These are phyloP conservation scores for Leptopilina drosophilae DNA, from an alignment of 2,888 invertebrate species.

Conservation along the genomic window DNA sequence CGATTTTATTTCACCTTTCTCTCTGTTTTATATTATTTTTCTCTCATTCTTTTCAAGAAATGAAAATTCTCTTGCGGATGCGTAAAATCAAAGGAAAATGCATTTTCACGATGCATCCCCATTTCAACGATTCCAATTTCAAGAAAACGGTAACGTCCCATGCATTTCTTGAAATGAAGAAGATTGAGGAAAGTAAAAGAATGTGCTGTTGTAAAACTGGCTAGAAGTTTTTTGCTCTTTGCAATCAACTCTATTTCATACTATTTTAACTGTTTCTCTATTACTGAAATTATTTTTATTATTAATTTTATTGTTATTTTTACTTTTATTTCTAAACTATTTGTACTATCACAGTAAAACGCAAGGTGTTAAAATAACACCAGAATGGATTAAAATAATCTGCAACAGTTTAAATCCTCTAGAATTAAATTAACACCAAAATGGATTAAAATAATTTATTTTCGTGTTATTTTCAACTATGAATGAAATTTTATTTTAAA, in stretches of 20 bases:
- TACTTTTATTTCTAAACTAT: too few species aligned
- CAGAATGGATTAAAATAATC: too few species aligned
- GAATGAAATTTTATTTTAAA: too few species aligned
- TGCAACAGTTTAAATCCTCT: too few species aligned
- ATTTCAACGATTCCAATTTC: constrained; percentile 31
- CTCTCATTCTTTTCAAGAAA: background rate
- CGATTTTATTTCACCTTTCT: constrained; percentile 11
- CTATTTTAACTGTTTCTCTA: constrained; percentile 2
- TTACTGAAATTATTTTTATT: background rate
- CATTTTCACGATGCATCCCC: constrained; percentile 25
- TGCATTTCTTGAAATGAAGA: constrained; percentile 31
- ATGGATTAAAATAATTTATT: too few species aligned
- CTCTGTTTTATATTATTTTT: constrained; percentile 21
- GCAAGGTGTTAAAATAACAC: too few species aligned
- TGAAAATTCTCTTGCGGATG: constrained; percentile 19
- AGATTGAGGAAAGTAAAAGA: constrained; percentile 16
- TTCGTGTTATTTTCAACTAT: too few species aligned
- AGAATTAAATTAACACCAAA: too few species aligned
- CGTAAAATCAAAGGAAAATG: constrained; percentile 33
- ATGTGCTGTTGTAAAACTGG: constrained; percentile 24
- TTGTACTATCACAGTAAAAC: too few species aligned
- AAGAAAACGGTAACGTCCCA: constrained; percentile 33
- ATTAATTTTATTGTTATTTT: too few species aligned
- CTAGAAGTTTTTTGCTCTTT: constrained; percentile 8
- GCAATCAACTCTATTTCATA: constrained; percentile 2